Conservation (phyloP, 2,797 vertebrate genomes). For the Girardinus metallicus region DNA sequence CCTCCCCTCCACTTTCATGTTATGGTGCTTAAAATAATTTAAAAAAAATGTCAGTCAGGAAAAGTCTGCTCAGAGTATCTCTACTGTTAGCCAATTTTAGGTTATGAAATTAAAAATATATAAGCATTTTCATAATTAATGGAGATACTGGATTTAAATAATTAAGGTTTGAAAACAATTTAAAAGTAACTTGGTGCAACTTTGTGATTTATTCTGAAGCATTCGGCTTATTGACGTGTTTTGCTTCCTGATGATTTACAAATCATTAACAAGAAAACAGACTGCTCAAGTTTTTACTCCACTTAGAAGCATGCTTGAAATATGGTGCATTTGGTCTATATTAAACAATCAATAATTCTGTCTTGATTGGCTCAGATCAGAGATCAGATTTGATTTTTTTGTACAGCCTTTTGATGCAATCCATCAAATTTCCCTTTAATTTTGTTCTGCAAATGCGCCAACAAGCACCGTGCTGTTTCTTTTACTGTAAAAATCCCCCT, state of each 20-base stretch:
- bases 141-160: background rate
- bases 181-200: background rate
- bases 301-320: background rate
- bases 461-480: background rate
- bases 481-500: background rate
- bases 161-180: background rate
- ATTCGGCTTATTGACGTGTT: background rate
- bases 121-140: background rate
- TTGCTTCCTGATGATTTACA: background rate
- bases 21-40: background rate
- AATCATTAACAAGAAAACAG: background rate
- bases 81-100: background rate
- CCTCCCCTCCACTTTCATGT: background rate
- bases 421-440: background rate
- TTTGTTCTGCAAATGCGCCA: background rate
- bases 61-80: background rate
- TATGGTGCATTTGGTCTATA: background rate
- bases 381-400: background rate
- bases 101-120: background rate
- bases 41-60: background rate
- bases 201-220: background rate
- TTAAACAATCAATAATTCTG: background rate
- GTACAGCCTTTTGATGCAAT: background rate
- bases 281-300: background rate
- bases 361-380: background rate